Percentiles rank a stretch among this genome's conserved stretches.
phyloP scores from a whole-genome alignment of 2,113 vertebrate species.

The Aviceda subcristata region DNA sequence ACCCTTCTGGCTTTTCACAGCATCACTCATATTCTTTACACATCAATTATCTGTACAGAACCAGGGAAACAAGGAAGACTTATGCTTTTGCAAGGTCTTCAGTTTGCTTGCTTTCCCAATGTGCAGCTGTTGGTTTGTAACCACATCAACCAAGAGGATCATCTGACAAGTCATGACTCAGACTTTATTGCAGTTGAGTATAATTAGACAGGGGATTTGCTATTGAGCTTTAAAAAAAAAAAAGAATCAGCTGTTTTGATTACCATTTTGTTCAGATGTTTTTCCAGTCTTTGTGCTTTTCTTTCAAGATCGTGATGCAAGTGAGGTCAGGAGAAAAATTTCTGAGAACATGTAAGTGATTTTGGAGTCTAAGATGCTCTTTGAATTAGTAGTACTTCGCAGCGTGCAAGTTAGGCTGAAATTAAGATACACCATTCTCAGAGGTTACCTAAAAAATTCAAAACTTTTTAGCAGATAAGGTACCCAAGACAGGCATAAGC shows the following conservation, averaged over 20 bases:
- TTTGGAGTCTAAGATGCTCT: neutral
- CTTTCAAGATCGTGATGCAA: neutral
- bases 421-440: neutral
- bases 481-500: neutral
- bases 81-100: neutral
- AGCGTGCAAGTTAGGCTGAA: neutral
- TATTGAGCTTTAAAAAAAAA: neutral
- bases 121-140: neutral
- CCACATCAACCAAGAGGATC: neutral
- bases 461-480: neutral
- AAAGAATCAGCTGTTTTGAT: neutral
- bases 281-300: neutral
- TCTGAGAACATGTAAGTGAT: neutral
- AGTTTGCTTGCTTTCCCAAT: neutral
- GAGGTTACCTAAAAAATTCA: neutral
- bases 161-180: conserved; percentile 4
- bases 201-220: neutral
- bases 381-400: neutral
- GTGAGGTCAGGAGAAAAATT: neutral
- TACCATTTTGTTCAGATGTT: neutral
- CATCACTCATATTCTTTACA: neutral
- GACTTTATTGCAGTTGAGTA: neutral
- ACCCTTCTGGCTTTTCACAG: neutral
- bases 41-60: neutral
- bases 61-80: neutral